Percentiles rank a stretch among this genome's conserved stretches.
These are phyloP conservation scores for Nephila pilipes DNA, from an alignment of 1,140 invertebrate species.

Conservation along the genomic window DNA sequence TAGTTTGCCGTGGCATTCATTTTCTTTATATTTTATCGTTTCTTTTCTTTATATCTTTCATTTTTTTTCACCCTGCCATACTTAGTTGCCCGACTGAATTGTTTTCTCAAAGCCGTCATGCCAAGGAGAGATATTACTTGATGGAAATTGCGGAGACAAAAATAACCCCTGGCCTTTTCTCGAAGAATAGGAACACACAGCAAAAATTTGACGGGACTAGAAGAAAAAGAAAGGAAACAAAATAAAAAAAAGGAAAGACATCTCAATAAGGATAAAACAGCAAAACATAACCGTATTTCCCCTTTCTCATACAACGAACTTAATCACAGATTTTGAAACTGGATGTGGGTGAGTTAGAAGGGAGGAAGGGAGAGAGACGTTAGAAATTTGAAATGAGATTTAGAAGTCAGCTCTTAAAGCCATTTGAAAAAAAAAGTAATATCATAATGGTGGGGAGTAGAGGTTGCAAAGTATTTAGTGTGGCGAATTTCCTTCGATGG, in stretches of 20 bases:
- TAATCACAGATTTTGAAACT: slow-evolving; percentile 24
- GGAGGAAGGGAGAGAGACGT: not conserved
- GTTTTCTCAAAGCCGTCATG: slow-evolving; percentile 40
- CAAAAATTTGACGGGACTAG: slow-evolving; percentile 16
- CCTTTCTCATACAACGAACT: not conserved
- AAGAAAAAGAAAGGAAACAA: not conserved
- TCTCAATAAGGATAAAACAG: slow-evolving; percentile 35
- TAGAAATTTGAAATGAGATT: slow-evolving; percentile 52
- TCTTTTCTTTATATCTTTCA: not conserved
- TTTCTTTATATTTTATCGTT: not conserved
- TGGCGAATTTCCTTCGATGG: not conserved
- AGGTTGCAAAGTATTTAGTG: slow-evolving; percentile 1
- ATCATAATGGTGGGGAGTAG: slow-evolving; percentile 13
- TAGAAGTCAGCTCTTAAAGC: slow-evolving; percentile 27
- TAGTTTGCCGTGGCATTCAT: slow-evolving; percentile 1
- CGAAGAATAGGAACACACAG: slow-evolving; percentile 20
- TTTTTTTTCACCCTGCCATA: not conserved
- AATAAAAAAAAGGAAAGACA: not conserved
- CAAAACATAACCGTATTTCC: slow-evolving; percentile 50
- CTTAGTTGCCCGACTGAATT: not conserved
- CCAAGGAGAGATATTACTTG: slow-evolving; percentile 46
- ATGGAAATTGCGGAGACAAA: slow-evolving; percentile 30
- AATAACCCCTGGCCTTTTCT: slow-evolving; percentile 12
- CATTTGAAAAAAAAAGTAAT: slow-evolving; percentile 49
- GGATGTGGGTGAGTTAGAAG: not conserved